phyloP scores from a whole-genome alignment of 2,888 invertebrate genomes.

The Drosophila falleni region DNA sequence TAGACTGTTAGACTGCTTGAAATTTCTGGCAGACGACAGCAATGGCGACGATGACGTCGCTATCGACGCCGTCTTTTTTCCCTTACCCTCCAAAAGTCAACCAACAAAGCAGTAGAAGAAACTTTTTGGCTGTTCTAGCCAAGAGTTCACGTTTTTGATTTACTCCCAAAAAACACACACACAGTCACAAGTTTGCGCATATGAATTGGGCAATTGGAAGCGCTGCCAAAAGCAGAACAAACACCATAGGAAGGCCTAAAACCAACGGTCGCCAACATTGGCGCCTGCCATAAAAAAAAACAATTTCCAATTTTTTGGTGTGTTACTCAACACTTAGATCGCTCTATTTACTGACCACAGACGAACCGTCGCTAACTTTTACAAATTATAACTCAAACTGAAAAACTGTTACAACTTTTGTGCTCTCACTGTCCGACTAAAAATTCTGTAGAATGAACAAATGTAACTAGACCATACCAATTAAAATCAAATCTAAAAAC shows the following conservation, averaged over 20 bases:
- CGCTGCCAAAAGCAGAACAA: constrained; percentile 39
- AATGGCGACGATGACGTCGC: constrained; percentile 60
- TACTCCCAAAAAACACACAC: constrained; percentile 50
- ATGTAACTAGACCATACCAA: not conserved
- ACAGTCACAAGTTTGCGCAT: constrained; percentile 68
- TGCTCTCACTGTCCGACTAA: not conserved
- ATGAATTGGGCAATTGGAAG: constrained; percentile 66
- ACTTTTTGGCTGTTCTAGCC: constrained; percentile 64
- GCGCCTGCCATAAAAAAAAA: constrained; percentile 34
- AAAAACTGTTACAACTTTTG: not conserved
- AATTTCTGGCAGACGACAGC: constrained; percentile 48
- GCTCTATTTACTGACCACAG: constrained; percentile 43
- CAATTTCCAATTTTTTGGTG: constrained; percentile 22
- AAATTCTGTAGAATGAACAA: not conserved
- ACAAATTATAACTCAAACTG: not conserved
- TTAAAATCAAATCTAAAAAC: not conserved
- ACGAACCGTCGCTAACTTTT: constrained; percentile 1
- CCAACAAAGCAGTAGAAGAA: constrained; percentile 30
- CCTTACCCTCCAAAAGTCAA: not conserved
- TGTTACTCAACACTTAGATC: constrained; percentile 48
- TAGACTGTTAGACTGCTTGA: constrained; percentile 24
- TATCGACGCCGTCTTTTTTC: constrained; percentile 19
- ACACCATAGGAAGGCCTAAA: not conserved
- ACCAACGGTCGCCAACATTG: constrained; percentile 25
- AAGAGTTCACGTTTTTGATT: constrained; percentile 75